Base-by-base conservation (phyloP, 1,140 invertebrate genomes). In the Hyposmocoma kahamanoa region DNA sequence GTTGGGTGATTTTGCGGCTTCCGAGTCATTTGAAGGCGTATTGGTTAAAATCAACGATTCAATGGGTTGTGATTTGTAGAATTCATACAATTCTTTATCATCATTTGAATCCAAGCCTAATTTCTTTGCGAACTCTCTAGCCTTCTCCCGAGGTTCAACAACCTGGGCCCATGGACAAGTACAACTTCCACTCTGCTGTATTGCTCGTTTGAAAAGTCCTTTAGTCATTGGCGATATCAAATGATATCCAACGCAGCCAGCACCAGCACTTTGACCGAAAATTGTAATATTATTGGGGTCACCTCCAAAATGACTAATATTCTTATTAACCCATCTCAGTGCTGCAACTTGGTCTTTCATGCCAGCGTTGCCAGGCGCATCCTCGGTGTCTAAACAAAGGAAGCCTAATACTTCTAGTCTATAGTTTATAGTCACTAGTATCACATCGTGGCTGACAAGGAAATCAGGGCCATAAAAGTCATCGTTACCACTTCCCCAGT, bases 191-290 rank as follows among this genome's bases (percentile, higher is more conserved):
- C 70, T 73, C 53, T 62, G 59, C 18, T 53, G 11, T 11, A 73
- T 69, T 19, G 59, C 70, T 34, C 59, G 45, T 21, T 60, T 69
- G 26, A 80, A 80, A 0, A 80, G 48, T 5, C 66, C 69, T 20
- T 56, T 57, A 0, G 74, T 69, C 56, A 89, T 80, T 1, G 87
- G 87, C 0, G 89, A 90, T 0, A 92, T 42, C 50, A 92, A 67
- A 57, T 92, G 90, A 24, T 90, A 65, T 4, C 81, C 74, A 0
- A 91, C 87, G 43, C 87, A 88, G 20, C 88, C 83, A 0, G 87
- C 86, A 1, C 91, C 91, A 17, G 90, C 89, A 60, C 88, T 90
- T 62, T 89, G 89, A 3, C 91, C 91, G 60, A 90, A 88, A 9
- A 92, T 70, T 1, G 91, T 93, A 0, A 88, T 75, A 38, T 67